A percentile compares a stretch with the other conserved stretches of the same genome.
Evolutionary conservation across 2,888 invertebrate species (phyloP).

Genomic region (Masnerella sp.): DNA sequence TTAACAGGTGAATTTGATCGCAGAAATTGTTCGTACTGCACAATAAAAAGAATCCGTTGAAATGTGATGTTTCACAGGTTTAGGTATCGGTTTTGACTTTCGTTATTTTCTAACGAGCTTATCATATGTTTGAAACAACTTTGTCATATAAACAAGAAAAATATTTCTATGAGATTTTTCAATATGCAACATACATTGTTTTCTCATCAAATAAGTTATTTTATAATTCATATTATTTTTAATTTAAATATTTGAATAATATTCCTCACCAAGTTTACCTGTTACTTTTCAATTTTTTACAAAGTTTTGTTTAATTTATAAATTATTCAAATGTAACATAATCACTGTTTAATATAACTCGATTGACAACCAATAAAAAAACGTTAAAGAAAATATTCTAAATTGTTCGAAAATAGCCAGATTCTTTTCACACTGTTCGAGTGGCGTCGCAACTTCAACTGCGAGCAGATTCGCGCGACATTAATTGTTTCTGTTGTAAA

Average conservation of each 20-base stretch:
- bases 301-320: no score
- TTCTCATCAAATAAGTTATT: no score
- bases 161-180: neutral
- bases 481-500: constrained; percentile 33
- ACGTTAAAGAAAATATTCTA: neutral
- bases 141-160: neutral
- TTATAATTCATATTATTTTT: no score
- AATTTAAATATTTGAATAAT: no score
- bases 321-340: no score
- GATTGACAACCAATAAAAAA: neutral
- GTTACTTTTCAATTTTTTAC: no score
- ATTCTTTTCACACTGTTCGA: constrained; percentile 8
- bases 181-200: neutral
- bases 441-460: constrained; percentile 45
- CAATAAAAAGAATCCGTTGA: no score
- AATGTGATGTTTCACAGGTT: constrained; percentile 22
- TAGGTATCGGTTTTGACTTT: constrained; percentile 21
- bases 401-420: neutral
- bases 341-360: no score
- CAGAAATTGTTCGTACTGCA: no score
- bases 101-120: constrained; percentile 21
- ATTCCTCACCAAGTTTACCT: no score
- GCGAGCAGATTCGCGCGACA: constrained; percentile 29
- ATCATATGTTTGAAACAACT: constrained; percentile 19
- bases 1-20: no score